These are phyloP conservation scores for Catamblyrhynchus diadema DNA, from an alignment of 2,797 vertebrate species.

Conservation along the genomic window DNA sequence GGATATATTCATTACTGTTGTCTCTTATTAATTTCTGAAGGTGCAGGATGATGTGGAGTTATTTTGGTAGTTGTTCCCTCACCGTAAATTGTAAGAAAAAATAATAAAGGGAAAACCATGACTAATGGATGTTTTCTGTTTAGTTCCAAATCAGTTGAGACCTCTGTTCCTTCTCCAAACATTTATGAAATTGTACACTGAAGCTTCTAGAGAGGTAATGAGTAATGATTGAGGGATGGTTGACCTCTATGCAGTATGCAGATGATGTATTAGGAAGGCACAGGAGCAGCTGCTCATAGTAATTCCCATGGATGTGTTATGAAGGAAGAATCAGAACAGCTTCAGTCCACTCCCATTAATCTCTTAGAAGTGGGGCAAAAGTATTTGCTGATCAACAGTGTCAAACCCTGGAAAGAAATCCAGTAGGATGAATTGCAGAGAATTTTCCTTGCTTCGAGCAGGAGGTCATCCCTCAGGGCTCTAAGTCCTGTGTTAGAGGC, in stretches of 20 bases:
- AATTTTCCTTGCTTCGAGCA: constrained; percentile 19
- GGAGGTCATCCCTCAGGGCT: neutral
- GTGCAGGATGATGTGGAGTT: neutral
- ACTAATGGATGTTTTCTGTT: neutral
- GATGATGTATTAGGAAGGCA: neutral
- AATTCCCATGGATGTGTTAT: neutral
- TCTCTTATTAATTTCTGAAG: neutral
- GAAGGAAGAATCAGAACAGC: neutral
- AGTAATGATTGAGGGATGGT: neutral
- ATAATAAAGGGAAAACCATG: neutral
- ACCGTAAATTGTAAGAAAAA: neutral
- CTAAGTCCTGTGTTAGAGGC: neutral
- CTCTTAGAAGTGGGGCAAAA: constrained; percentile 20
- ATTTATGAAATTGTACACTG: neutral
- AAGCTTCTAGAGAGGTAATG: neutral
- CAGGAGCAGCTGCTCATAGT: neutral
- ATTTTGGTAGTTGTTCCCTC: neutral
- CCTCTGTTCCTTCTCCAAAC: neutral
- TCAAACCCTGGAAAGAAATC: constrained; percentile 35
- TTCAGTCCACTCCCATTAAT: constrained; percentile 19
- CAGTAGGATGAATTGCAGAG: constrained; percentile 24
- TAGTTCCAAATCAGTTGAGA: neutral
- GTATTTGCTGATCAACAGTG: constrained; percentile 42
- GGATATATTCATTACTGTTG: neutral
- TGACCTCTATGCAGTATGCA: neutral